Evolutionary conservation across 2,888 invertebrate genomes (phyloP), one percentile per base, ranked within the genome.

Genomic region (Balanococcus diminutus): DNA sequence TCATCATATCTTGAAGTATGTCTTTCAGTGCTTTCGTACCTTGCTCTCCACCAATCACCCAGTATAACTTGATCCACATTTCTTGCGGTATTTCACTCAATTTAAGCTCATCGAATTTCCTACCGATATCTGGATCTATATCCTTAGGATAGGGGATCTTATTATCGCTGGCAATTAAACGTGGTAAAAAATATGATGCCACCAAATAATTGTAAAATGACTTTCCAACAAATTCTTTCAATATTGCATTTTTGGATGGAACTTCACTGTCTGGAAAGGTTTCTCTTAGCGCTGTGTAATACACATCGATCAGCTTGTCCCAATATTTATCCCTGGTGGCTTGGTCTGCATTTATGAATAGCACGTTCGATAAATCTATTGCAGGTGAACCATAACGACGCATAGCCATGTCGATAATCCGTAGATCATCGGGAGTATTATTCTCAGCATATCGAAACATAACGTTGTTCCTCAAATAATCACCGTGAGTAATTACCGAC

Each of bases 361-460:
- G 19, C n/a, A 85, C 31, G 0, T 5, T 9, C n/a, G 8, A 2
- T 9, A 85, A 32, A 39, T 85, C 85, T 0, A 85, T 0, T 2
- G 4, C 46, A 3, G 85, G 85, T 51, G 85, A 85, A 14, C 32
- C 19, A 8, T 28, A 42, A 28, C 79, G 42, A 75, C 46, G 31
- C 1, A 31, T 32, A 8, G 51, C 85, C 32, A 85, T 5, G 31
- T 85, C 85, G 0, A 85, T 36, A 0, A 85, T 9, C 31, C n/a
- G 16, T 6, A 79, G 2, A 32, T 85, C 85, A 8, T 19, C 51
- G 9, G 85, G 85, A 0, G 19, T 9, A 42, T 46, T 36, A 14
- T 85, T 85, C 19, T 46, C 75, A n/a, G n/a, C n/a, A 28, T 85
- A 75, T 56, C 36, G 28, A 51, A 85, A 85, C 79, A 85, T 28